phyloP scores from a whole-genome alignment of 2,113 vertebrate species.

The Cottus gobio region DNA sequence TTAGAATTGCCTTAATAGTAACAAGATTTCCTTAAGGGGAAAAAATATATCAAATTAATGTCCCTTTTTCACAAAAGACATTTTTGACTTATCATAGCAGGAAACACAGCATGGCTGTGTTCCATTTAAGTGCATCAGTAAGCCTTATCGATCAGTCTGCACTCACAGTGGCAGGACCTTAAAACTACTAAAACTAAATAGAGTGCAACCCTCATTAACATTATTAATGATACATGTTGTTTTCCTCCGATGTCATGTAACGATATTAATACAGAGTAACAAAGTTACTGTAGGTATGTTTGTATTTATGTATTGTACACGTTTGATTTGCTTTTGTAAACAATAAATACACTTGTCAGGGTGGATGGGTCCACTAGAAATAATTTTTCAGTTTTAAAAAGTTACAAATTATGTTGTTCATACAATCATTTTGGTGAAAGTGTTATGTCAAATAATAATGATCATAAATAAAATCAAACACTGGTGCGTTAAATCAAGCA shows the following conservation, averaged over 20 bases:
- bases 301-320: not conserved
- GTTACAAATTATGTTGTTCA: no score
- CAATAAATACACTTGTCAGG: not conserved
- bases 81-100: not conserved
- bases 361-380: not conserved
- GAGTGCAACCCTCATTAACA: not conserved
- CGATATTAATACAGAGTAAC: not conserved
- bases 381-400: no score
- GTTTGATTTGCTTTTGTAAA: not conserved
- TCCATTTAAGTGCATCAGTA: not conserved
- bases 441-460: not conserved
- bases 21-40: not conserved
- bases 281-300: not conserved
- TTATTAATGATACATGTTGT: not conserved
- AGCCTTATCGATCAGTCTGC: not conserved
- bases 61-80: not conserved
- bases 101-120: not conserved
- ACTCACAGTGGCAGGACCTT: not conserved
- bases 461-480: not conserved
- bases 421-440: not conserved
- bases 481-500: not conserved
- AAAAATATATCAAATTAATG: not conserved
- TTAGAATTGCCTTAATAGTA: not conserved
- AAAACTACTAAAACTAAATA: not conserved
- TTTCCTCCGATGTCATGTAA: not conserved